A percentile compares a stretch with the other conserved stretches of the same genome.
Evolutionary conservation across 2,888 invertebrate species (phyloP).

Genomic region (Epistrophe grossulariae): DNA sequence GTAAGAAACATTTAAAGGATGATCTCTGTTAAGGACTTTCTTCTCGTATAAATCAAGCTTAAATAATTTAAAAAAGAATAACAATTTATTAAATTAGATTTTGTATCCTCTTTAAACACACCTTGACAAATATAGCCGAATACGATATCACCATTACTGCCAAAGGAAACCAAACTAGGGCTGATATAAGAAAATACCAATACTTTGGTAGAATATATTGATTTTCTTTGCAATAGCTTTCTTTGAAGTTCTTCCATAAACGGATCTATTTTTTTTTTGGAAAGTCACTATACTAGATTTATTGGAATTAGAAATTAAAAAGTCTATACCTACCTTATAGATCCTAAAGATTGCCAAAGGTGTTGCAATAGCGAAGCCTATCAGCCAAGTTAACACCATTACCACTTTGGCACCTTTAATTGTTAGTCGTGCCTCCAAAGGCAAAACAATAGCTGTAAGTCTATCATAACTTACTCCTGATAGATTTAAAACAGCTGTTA

Average conservation of each 20-base stretch:
- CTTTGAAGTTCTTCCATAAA: slow-evolving; percentile 90
- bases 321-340: slow-evolving; percentile 86
- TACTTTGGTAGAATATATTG: slow-evolving; percentile 87
- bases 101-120: slow-evolving; percentile 79
- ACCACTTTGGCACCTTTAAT: slow-evolving; percentile 87
- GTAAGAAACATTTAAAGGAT: slow-evolving; percentile 87
- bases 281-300: slow-evolving; percentile 4
- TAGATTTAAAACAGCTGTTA: slow-evolving; percentile 91
- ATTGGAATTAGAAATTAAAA: slow-evolving; percentile 54
- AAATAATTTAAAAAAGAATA: slow-evolving; percentile 72
- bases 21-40: slow-evolving; percentile 86
- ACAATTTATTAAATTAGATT: too few relatives aligned
- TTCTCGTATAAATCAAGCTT: slow-evolving; percentile 88
- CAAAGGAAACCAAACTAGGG: slow-evolving; percentile 92
- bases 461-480: slow-evolving; percentile 93
- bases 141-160: slow-evolving; percentile 90
- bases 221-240: slow-evolving; percentile 91
- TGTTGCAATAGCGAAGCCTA: slow-evolving; percentile 86
- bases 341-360: slow-evolving; percentile 88
- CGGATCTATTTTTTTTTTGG: slow-evolving; percentile 85
- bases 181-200: slow-evolving; percentile 90
- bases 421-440: slow-evolving; percentile 89
- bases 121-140: slow-evolving; percentile 89
- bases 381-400: slow-evolving; percentile 88
- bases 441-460: slow-evolving; percentile 91